Conservation (phyloP, 2,113 vertebrate genomes). For the Geococcyx californianus region DNA sequence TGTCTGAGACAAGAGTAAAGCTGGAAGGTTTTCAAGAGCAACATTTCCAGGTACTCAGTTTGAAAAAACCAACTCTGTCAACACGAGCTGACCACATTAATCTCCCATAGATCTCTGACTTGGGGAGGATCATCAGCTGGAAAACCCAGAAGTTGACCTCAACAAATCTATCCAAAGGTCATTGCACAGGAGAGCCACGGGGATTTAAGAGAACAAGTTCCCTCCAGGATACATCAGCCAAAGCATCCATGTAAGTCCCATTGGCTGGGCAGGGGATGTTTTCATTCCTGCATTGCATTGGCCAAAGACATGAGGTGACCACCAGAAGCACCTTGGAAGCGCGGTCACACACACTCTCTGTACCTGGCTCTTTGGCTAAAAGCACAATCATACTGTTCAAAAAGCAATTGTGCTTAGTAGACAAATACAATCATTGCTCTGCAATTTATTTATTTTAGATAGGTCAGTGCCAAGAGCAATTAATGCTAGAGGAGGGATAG, state of each 20-base stretch:
- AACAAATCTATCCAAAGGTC: background rate
- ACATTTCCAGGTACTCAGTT: background rate
- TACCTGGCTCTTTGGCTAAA: accelerated
- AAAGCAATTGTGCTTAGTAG: background rate
- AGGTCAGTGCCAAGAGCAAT: background rate
- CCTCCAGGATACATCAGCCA: accelerated
- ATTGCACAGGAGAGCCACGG: background rate
- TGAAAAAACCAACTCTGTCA: background rate
- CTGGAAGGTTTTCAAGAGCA: background rate
- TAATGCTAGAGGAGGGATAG: accelerated
- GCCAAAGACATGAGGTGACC: background rate
- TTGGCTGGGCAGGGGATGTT: accelerated
- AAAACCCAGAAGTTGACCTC: background rate
- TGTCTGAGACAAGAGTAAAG: background rate
- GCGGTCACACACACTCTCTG: accelerated
- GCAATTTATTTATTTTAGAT: background rate
- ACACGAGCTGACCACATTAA: background rate
- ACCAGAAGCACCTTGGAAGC: background rate
- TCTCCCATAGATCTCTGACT: too few species aligned
- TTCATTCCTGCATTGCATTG: accelerated
- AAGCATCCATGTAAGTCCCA: accelerated
- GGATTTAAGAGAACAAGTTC: background rate
- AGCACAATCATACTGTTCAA: background rate
- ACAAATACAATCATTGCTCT: background rate
- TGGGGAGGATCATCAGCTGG: background rate